Evolutionary conservation across 2,888 invertebrate genomes (phyloP).

Genomic region (Slavum lentiscoides): DNA sequence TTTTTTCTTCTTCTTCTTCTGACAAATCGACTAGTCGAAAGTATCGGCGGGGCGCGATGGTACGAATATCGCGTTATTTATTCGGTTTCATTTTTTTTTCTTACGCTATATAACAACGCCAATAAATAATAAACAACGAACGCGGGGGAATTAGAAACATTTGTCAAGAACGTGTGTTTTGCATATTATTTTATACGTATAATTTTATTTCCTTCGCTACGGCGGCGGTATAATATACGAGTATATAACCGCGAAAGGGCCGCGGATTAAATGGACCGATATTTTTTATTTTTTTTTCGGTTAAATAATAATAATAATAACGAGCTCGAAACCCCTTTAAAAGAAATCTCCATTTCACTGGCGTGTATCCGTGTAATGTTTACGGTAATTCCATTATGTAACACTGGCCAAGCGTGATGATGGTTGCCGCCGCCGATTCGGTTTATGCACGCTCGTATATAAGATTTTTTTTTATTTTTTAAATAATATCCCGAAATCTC

Average conservation of each 20-base stretch:
- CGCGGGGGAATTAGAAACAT: conserved; percentile 20
- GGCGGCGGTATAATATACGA: no score
- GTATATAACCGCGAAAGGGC: not conserved
- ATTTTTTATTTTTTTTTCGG: conserved; percentile 1
- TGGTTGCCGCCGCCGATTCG: conserved; percentile 24
- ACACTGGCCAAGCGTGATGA: conserved; percentile 45
- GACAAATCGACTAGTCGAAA: not conserved
- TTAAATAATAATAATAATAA: conserved; percentile 39
- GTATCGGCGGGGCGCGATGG: no score
- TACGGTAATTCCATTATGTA: conserved; percentile 46
- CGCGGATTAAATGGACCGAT: conserved; percentile 42
- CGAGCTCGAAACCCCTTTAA: conserved; percentile 29
- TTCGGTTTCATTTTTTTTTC: not conserved
- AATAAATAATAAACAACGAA: conserved; percentile 40
- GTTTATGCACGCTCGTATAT: not conserved
- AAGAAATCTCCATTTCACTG: conserved; percentile 30
- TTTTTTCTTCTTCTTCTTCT: no score
- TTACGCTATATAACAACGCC: conserved; percentile 18
- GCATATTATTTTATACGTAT: conserved; percentile 12
- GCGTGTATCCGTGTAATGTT: conserved; percentile 26
- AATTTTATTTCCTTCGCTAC: conserved; percentile 18
- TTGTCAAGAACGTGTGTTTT: conserved; percentile 50
- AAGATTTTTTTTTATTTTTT: not conserved
- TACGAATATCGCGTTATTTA: conserved; percentile 9
- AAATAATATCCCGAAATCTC: conserved; percentile 11